These are phyloP conservation scores for Manis javanica DNA, from an alignment of 2,797 vertebrate species.

Conservation along the genomic window DNA sequence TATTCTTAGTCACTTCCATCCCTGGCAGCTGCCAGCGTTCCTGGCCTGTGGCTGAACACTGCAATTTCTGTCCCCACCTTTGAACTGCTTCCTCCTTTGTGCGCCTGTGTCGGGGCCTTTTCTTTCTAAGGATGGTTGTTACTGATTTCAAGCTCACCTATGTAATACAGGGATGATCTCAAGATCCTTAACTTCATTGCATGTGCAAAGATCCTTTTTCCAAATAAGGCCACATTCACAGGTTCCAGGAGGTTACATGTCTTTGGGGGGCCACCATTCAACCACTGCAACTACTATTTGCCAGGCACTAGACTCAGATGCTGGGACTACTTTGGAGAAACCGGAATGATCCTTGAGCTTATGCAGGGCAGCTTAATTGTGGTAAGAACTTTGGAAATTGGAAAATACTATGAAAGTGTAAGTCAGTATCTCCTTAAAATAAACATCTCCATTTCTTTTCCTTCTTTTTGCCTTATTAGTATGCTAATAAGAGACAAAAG, in stretches of 20 bases:
- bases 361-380: background rate
- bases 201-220: background rate
- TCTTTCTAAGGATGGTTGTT: background rate
- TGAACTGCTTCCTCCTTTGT: background rate
- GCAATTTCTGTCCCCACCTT: background rate
- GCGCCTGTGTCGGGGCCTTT: rapidly evolving
- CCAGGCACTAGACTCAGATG: background rate
- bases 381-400: background rate
- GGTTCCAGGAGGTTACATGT: background rate
- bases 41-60: background rate
- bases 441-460: background rate
- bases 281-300: background rate
- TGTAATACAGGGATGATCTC: background rate
- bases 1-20: background rate
- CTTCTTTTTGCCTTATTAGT: slow-evolving; percentile 16
- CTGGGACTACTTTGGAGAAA: background rate
- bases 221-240: background rate
- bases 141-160: background rate
- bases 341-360: background rate
- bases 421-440: slow-evolving; percentile 28
- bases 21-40: too few species aligned
- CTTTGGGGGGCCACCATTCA: background rate
- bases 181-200: background rate
- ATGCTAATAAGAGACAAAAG: slow-evolving; percentile 19
- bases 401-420: background rate